phyloP scores from a whole-genome alignment of 64 coral and sea anemone species.

The Pocillopora damicornis region DNA sequence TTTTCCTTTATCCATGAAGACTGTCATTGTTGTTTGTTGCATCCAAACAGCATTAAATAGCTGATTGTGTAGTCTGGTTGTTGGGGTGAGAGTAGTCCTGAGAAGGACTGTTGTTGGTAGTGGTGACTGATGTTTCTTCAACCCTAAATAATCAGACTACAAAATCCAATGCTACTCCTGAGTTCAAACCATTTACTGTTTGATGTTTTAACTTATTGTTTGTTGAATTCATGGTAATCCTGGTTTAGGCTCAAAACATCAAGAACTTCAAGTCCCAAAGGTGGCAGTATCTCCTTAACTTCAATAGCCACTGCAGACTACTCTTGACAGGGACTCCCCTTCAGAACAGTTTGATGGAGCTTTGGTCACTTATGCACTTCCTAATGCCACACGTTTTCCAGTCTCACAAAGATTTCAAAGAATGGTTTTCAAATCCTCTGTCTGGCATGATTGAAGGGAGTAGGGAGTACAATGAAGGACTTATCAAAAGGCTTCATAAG shows the following conservation, averaged over 20 bases:
- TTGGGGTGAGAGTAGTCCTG: too few species aligned
- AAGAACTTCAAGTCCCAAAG: conserved; percentile 99
- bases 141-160: too few species aligned
- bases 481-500: conserved; percentile 95
- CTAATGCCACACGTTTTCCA: conserved; percentile 98
- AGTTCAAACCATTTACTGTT: too few species aligned
- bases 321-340: conserved; percentile 92
- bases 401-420: conserved; percentile 98
- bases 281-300: conserved; percentile 97
- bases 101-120: too few species aligned
- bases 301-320: conserved; percentile 90
- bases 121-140: too few species aligned
- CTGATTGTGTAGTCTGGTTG: too few species aligned
- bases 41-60: too few species aligned
- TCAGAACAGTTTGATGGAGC: conserved; percentile 97
- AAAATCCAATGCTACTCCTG: too few species aligned
- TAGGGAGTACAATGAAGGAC: conserved; percentile 95
- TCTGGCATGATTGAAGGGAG: conserved; percentile 99
- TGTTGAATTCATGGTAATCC: not conserved
- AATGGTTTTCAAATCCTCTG: conserved; percentile 97
- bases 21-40: too few species aligned
- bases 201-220: too few species aligned
- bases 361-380: conserved; percentile 99
- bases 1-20: too few species aligned
- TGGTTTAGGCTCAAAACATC: conserved; percentile 92